Base-by-base conservation (phyloP, 2,797 vertebrate genomes). In the Helostoma temminkii region DNA sequence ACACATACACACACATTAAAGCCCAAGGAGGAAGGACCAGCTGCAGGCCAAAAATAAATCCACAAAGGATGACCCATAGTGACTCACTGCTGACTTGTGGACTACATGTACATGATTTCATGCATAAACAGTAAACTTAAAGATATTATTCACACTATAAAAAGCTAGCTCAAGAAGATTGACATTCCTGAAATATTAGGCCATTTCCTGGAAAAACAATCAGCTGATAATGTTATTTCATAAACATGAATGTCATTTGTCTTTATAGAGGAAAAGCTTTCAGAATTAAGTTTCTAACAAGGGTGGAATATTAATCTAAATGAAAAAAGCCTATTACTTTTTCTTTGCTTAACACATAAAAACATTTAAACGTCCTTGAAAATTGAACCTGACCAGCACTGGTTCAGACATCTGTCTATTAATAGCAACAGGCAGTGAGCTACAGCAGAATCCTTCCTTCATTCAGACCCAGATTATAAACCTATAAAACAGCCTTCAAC, bases 31-130 rank as follows among this genome's bases (percentile, higher is more conserved):
- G 88, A 89, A 90, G 77, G 80, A 88, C 86, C 91, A 92, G 91
- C 91, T 93, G 90, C 81, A 82, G 63, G 57, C 79, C 87, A 79
- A 80, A 91, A 91, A 92, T 91, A 93, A 89, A 90, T 81, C 88
- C 79, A 89, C 86, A 89, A 88, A 88, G 76, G 54, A 81, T 83
- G 89, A 87, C 78, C 88, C 73, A 74, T 34, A 58, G 83, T 89
- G 81, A 88, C 72, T 89, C 78, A 82, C 39, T 81, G 85, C 84
- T 88, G 88, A 90, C 87, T 89, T 76, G 69, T 56, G 42, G 75
- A 82, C 28, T 74, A 63, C 53, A 78, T 71, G 69, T 79, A 77
- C 56, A 68, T 52, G 65, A 82, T 58, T 66, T 59, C 34, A 41
- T 28, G n/a, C 18, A 25, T 24, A 60, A 32, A 53, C 9, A 57